Base-by-base conservation (phyloP, 1,140 invertebrate genomes). In the Brachionus rubens region DNA sequence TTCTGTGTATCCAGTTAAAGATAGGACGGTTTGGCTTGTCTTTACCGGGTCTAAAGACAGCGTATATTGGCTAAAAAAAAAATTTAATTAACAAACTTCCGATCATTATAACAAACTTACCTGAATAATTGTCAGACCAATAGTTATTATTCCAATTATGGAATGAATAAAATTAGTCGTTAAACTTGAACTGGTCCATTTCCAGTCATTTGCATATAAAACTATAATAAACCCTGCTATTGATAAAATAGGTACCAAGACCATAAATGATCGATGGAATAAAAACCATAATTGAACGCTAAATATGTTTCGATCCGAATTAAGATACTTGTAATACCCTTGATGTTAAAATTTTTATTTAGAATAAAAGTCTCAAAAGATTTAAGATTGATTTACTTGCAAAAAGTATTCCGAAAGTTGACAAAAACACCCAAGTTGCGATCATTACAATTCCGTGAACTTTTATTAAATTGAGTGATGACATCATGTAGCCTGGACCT, bases 371-470 rank as follows among this genome's bases (percentile, higher is more conserved):
- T n/a, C 1, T 16, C 16, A 48, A 48, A n/a, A n/a, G 4, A n/a
- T 6, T 16, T 16, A 48, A 6, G 16, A n/a, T n/a, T n/a, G 16
- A 16, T n/a, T 48, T 52, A 59, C 54, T 59, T 9, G 54, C 54
- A 36, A 59, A 10, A 5, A 59, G 10, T 16, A 59, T 59, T 36
- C 54, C 54, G 14, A 36, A 36, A 36, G 54, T 59, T 36, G 54
- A 59, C n/a, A 59, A 16, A 59, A 59, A 36, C 54, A 59, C 36
- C 54, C 68, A 72, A 16, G 46, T 19, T 12, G 36, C 14, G 16
- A 30, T 54, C 68, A 72, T 72, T 14, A 72, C 48, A 36, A 50
- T 54, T 19, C 43, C 68, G 41, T 72, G 68, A 36, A 26, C 12
- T 72, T 72, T 72, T 10, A 21, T 26, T 10, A 33, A 50, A 1